phyloP scores from a whole-genome alignment of 2,888 invertebrate genomes.

The Phytoseiulus persimilis region DNA sequence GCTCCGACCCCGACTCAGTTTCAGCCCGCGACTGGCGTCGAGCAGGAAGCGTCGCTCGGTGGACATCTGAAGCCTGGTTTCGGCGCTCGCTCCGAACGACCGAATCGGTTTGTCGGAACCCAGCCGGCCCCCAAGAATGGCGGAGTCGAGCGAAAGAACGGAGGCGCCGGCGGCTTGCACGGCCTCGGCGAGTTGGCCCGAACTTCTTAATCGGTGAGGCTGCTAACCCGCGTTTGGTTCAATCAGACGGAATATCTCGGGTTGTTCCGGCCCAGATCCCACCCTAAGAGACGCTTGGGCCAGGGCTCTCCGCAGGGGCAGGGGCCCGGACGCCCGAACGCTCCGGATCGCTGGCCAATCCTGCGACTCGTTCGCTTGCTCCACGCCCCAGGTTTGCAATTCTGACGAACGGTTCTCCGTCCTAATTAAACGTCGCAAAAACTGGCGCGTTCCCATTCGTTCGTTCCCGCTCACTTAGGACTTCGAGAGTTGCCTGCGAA shows the following conservation, averaged over 20 bases:
- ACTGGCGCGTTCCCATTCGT: not conserved
- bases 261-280: too few relatives aligned
- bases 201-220: not conserved
- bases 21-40: too few relatives aligned
- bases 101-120: not conserved
- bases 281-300: too few relatives aligned
- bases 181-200: not conserved
- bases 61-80: too few relatives aligned
- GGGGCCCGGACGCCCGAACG: too few relatives aligned
- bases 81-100: not conserved
- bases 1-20: too few relatives aligned
- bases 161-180: not conserved
- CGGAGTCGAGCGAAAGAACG: not conserved
- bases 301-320: too few relatives aligned
- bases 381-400: not conserved
- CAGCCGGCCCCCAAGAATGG: not conserved
- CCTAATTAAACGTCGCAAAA: not conserved
- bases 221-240: not conserved
- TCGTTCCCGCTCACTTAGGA: not conserved
- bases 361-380: not conserved
- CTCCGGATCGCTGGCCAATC: too few relatives aligned
- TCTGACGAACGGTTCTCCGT: not conserved
- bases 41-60: too few relatives aligned
- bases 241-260: not conserved
- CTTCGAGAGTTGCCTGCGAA: not conserved